A percentile compares a stretch with the other conserved stretches of the same genome.
Conservation (phyloP, 2,113 vertebrate genomes). For the Pagrus major region DNA sequence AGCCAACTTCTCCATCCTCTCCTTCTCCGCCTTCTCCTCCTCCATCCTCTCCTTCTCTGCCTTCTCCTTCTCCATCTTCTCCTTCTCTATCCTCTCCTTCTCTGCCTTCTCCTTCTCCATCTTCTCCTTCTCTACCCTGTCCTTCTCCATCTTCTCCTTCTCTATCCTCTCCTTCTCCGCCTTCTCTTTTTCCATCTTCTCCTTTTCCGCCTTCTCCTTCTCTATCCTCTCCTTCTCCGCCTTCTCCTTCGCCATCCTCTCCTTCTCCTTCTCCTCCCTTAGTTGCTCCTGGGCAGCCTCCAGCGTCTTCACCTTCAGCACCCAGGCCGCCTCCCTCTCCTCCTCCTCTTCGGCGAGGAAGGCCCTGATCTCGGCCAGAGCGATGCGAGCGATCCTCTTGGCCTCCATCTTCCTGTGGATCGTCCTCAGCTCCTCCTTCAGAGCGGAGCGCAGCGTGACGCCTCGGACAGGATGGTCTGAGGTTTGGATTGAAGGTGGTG, state of each 20-base stretch:
- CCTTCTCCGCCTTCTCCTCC: not conserved
- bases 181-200: not conserved
- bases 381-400: constrained; percentile 80
- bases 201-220: not conserved
- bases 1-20: not conserved
- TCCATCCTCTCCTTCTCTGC: constrained; percentile 16
- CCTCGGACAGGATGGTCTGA: constrained; percentile 69
- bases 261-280: constrained; percentile 68
- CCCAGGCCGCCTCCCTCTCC: constrained; percentile 61
- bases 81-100: constrained; percentile 16
- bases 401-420: constrained; percentile 82
- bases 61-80: not conserved
- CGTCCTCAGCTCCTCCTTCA: constrained; percentile 82
- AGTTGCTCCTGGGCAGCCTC: constrained; percentile 50
- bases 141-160: not conserved
- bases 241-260: not conserved
- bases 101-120: constrained; percentile 1
- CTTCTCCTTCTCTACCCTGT: not conserved
- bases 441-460: constrained; percentile 78
- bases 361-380: constrained; percentile 73
- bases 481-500: constrained; percentile 11
- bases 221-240: not conserved
- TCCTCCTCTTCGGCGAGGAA: constrained; percentile 74
- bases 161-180: not conserved
- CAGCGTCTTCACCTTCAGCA: constrained; percentile 74